These are phyloP conservation scores for Xenopus petersii DNA, from an alignment of 2,797 vertebrate species.

Conservation along the genomic window DNA sequence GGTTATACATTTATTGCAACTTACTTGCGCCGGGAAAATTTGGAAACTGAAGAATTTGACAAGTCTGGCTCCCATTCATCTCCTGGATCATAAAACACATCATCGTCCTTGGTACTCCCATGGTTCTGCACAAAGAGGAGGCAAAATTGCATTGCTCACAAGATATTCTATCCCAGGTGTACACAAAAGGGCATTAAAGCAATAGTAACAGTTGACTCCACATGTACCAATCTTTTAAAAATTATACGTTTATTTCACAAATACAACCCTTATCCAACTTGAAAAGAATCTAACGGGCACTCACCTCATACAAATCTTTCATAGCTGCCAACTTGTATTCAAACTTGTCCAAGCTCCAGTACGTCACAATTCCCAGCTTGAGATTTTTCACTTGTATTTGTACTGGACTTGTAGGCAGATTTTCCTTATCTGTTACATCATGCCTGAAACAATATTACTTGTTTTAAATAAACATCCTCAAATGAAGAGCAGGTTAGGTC, in stretches of 20 bases:
- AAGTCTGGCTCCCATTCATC: slow-evolving; percentile 96
- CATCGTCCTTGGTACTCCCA: slow-evolving; percentile 71
- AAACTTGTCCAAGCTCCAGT: slow-evolving; percentile 92
- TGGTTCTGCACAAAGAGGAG: slow-evolving; percentile 67
- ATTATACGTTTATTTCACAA: no score
- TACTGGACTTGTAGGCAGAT: slow-evolving; percentile 52
- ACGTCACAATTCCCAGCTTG: slow-evolving; percentile 83
- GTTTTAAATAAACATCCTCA: background rate
- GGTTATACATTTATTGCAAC: no score
- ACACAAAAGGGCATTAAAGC: background rate
- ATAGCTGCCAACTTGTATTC: slow-evolving; percentile 86
- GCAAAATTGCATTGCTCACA: background rate
- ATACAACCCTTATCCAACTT: no score
- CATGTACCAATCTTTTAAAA: no score
- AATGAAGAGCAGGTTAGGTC: background rate
- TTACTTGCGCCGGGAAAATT: slow-evolving; percentile 87
- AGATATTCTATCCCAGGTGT: background rate
- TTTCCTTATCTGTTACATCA: slow-evolving; percentile 63
- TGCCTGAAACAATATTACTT: slow-evolving; percentile 65
- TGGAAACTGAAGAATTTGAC: slow-evolving; percentile 70
- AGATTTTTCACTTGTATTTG: slow-evolving; percentile 85
- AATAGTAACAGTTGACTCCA: background rate
- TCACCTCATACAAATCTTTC: slow-evolving; percentile 89
- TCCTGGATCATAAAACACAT: slow-evolving; percentile 86
- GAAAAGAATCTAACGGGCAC: slow-evolving; percentile 6